Evolutionary conservation across 2,888 invertebrate species (phyloP).

Genomic region (Lasioglossum zephyrum): DNA sequence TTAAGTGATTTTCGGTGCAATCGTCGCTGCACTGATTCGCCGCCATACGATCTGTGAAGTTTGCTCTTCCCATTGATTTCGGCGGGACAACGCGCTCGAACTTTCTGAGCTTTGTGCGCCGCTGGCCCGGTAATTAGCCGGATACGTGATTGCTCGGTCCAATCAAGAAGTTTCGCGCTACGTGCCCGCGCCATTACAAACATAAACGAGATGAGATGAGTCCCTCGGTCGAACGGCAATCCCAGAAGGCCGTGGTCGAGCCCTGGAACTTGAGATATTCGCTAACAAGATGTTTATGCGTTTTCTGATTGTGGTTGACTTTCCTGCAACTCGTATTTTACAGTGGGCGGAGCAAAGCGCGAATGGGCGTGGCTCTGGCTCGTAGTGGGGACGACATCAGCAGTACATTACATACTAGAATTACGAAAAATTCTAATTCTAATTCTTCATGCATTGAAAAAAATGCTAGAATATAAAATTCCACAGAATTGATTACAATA

Average conservation of each 20-base stretch:
- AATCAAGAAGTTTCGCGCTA: slow-evolving; percentile 32
- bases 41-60: neutral
- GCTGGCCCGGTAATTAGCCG: slow-evolving; percentile 27
- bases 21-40: neutral
- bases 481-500: too few species aligned
- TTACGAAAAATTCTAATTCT: neutral
- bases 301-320: neutral
- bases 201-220: slow-evolving; percentile 36
- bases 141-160: slow-evolving; percentile 32
- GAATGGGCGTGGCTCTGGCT: neutral
- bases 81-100: slow-evolving; percentile 5
- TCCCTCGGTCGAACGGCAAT: slow-evolving; percentile 23
- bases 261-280: neutral
- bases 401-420: too few species aligned
- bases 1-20: neutral
- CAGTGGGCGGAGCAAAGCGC: too few species aligned
- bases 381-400: neutral
- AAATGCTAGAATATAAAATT: too few species aligned
- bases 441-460: too few species aligned
- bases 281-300: neutral
- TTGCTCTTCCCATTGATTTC: slow-evolving; percentile 28
- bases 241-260: neutral
- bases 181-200: slow-evolving; percentile 25
- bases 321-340: neutral
- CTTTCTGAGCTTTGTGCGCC: neutral